These are phyloP conservation scores for Teleopsis dalmanni DNA, from an alignment of 1,140 invertebrate species.

Conservation along the genomic window DNA sequence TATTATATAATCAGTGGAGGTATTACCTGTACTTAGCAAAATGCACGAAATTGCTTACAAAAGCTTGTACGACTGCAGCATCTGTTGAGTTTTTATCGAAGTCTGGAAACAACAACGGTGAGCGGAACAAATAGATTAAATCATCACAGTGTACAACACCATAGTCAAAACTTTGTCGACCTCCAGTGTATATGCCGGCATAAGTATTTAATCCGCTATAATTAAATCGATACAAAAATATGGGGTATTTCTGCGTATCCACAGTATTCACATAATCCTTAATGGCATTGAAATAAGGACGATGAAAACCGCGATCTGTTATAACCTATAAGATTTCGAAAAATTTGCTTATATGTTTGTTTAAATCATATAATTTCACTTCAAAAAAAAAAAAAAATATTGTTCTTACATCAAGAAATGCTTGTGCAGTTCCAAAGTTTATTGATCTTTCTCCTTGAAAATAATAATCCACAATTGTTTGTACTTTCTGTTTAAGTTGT, in stretches of 20 bases:
- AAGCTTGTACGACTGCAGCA: constrained; percentile 18
- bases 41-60: constrained; percentile 30
- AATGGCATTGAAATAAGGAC: constrained; percentile 28
- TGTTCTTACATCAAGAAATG: constrained; percentile 40
- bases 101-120: constrained; percentile 32
- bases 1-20: not conserved
- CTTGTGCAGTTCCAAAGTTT: constrained; percentile 25
- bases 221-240: constrained; percentile 33
- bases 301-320: constrained; percentile 32
- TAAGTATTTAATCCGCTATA: constrained; percentile 28
- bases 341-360: not conserved
- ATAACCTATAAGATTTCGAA: constrained; percentile 24
- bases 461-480: constrained; percentile 25
- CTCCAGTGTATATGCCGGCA: constrained; percentile 26
- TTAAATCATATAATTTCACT: not conserved
- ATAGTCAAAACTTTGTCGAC: constrained; percentile 19
- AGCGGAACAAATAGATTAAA: constrained; percentile 35
- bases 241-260: constrained; percentile 15
- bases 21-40: constrained; percentile 33
- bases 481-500: constrained; percentile 13
- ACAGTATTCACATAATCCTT: constrained; percentile 17
- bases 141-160: constrained; percentile 41
- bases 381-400: no score
- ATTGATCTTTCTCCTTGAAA: constrained; percentile 24
- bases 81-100: constrained; percentile 26